A percentile compares a stretch with the other conserved stretches of the same genome.
phyloP scores from a whole-genome alignment of 2,113 vertebrate genomes.

The Pavo muticus region DNA sequence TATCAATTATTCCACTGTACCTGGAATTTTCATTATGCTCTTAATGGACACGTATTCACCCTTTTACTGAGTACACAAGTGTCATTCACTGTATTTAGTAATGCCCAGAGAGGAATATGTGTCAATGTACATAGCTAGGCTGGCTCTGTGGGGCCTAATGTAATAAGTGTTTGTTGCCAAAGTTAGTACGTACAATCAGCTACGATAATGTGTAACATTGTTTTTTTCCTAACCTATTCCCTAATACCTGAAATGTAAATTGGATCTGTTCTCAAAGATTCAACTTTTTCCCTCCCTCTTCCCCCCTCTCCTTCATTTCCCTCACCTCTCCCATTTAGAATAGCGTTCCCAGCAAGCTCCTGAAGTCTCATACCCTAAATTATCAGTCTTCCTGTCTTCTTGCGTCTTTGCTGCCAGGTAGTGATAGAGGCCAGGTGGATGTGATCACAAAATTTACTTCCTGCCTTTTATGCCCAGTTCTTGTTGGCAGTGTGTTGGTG shows the following conservation, averaged over 20 bases:
- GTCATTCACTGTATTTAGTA: background rate
- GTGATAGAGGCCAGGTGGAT: background rate
- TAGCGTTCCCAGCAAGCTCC: background rate
- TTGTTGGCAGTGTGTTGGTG: accelerated
- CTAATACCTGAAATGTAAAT: background rate
- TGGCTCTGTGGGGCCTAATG: background rate
- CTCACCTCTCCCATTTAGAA: background rate
- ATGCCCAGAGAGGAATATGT: background rate
- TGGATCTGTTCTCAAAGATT: background rate
- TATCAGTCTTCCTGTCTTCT: background rate
- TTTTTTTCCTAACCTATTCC: accelerated
- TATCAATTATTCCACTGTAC: background rate
- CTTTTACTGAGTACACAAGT: background rate
- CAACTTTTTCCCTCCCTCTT: background rate
- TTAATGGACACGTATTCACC: background rate
- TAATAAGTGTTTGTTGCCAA: background rate
- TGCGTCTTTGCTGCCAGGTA: background rate
- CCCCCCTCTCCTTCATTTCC: too few species aligned
- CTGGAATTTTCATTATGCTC: background rate
- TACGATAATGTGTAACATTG: background rate
- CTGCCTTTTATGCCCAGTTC: background rate
- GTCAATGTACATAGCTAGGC: accelerated
- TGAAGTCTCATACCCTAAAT: background rate
- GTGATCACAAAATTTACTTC: background rate
- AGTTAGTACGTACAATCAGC: background rate